These are phyloP conservation scores for Cyprinella venusta DNA, from an alignment of 2,797 vertebrate species.

Conservation along the genomic window DNA sequence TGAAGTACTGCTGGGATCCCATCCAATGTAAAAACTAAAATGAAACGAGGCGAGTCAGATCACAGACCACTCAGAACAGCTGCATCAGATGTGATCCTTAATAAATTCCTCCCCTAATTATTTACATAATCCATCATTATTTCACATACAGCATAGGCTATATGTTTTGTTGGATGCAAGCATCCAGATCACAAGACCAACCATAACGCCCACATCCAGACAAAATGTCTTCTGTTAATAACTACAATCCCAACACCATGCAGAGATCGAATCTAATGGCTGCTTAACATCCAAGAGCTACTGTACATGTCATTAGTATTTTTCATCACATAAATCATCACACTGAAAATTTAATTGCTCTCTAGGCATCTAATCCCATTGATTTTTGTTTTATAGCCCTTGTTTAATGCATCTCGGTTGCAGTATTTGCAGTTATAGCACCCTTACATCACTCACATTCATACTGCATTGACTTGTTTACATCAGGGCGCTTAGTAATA, in stretches of 20 bases:
- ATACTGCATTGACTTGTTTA: constrained; percentile 19
- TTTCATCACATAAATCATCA: constrained; percentile 24
- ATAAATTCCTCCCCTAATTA: background rate
- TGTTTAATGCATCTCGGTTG: constrained; percentile 6
- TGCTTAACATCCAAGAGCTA: background rate
- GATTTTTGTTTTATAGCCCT: constrained; percentile 10
- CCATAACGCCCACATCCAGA: constrained; percentile 4
- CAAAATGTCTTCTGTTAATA: background rate
- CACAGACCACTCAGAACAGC: background rate
- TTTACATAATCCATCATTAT: background rate
- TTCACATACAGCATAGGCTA: background rate
- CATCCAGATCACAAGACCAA: background rate
- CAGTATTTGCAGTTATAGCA: constrained; percentile 11
- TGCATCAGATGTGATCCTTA: background rate
- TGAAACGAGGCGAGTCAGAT: background rate
- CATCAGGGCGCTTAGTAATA: background rate
- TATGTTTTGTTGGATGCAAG: background rate
- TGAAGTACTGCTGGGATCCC: constrained; percentile 1
- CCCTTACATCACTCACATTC: constrained; percentile 6
- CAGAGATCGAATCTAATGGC: constrained; percentile 14
- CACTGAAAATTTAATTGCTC: background rate
- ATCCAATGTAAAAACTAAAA: background rate
- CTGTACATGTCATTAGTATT: constrained; percentile 1
- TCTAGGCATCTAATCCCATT: background rate
- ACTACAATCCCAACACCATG: background rate